These are phyloP conservation scores for Trilocha varians DNA, from an alignment of 2,888 invertebrate genomes.

Conservation along the genomic window DNA sequence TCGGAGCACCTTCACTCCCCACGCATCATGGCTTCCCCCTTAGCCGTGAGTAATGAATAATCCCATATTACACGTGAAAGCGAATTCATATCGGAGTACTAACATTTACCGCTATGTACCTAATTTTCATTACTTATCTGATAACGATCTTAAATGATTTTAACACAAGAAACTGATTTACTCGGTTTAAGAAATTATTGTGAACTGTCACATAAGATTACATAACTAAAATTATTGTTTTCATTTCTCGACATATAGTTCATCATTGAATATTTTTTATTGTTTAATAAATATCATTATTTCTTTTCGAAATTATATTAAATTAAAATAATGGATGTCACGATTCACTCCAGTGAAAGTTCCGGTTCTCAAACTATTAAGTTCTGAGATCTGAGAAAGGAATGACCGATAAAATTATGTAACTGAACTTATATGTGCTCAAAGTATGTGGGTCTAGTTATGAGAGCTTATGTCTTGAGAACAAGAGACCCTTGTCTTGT, in stretches of 20 bases:
- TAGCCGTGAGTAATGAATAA: conserved; percentile 48
- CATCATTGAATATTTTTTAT: no score
- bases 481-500: neutral
- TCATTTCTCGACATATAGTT: neutral
- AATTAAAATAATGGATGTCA: no score
- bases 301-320: no score
- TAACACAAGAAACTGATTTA: neutral
- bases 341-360: neutral
- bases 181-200: neutral
- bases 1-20: conserved; percentile 26
- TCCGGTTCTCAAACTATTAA: neutral
- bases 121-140: neutral
- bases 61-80: conserved; percentile 12
- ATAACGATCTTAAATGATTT: neutral
- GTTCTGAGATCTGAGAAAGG: neutral
- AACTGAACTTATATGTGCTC: neutral
- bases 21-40: conserved; percentile 52
- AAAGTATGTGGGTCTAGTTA: neutral
- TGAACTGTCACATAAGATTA: neutral
- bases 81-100: conserved; percentile 13
- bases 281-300: no score
- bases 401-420: neutral
- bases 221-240: neutral
- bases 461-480: neutral
- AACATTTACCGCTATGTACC: neutral